Base-by-base conservation (phyloP, 2,113 vertebrate species). In the Cebus imitator region DNA sequence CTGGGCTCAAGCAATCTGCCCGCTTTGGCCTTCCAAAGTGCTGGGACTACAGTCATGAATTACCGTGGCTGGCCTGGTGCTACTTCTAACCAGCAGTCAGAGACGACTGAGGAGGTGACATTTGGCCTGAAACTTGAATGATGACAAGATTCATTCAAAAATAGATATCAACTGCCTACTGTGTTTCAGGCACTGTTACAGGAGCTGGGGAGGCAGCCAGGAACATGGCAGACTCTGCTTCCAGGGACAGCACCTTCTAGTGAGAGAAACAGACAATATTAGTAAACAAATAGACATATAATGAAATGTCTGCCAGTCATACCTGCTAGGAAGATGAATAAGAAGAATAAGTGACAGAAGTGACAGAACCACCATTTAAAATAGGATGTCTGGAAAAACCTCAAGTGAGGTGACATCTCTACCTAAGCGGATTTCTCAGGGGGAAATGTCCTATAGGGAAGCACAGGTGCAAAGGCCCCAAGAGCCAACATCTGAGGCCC, bases 301-400 rank as follows among this genome's bases (percentile, higher is more conserved):
- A 45, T 88, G 87, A 75, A 87, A 87, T 84, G 66, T 23, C 73
- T 72, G 35, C 48, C 48, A 84, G 91, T 89, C 72, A 4, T 85
- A 68, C 50, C 58, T 82, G 37, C 58, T 88, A 35, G 45, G 45
- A 92, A 95, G 83, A 76, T 70, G 37, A 97, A 80, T 23, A 94
- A 86, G 30, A 68, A 83, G 30, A 52, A 18, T n/a, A 75, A 27
- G 8, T 55, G 48, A 14, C 10, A 70, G 58, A 91, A 88, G 20
- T 66, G 37, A 50, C 35, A 83, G 70, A 48, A 35, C 64, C 43
- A 43, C 79, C 72, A 3, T 85, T 75, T 81, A 40, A 73, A 91
- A 37, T 5, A 75, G 17, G 13, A 13, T 90, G 30, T 43, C 2
- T 20, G n/a, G 55, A 64, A 43, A 76, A 80, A 27, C 48, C 66